Base-by-base conservation (phyloP, 2,888 invertebrate genomes). In the Conus canariensis region DNA sequence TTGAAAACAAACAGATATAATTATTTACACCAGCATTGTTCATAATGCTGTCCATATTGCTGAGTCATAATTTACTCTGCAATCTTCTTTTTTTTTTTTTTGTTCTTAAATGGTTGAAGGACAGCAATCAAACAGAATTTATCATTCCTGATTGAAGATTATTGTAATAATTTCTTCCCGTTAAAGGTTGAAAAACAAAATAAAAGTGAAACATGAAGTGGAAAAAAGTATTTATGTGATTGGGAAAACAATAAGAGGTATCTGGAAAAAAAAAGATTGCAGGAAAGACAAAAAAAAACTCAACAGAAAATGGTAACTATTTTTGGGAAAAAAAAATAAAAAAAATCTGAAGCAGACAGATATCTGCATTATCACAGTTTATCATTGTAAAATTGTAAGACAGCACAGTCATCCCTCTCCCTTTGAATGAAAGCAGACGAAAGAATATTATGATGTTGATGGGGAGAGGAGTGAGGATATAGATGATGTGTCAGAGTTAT, bases 341-440 rank as follows among this genome's bases (percentile, higher is more conserved):
- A 45, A 80, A 80, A 8, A 19, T 22, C 19, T 83, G 14, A 56
- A 83, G 22, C 45, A 45, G 45, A 45, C 45, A 45, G 45, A 45
- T 45, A 45, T 45, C 45, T 45, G 45, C 45, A 14, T 16, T 64
- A 64, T 64, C 64, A 64, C 64, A 64, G 12, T 45, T 64, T 64
- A 64, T 6, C 64, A 14, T 64, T 64, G 16, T 64, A 64, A 14
- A 64, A 14, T 64, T 64, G 3, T 10, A 64, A 16, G 10, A 64
- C 16, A 16, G 10, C 8, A 25, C 45, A 22, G 58, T 56, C 82
- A 58, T 56, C 58, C 82, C 60, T 60, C 85, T 85, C 58, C 85
- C 85, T 25, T 85, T 60, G 85, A 85, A 85, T 60, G 85, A 85
- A 85, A 85, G 19, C 8, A 16, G 85, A 25, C 58, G 60, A 85